Percentiles rank a stretch among this genome's conserved stretches.
Evolutionary conservation across 2,888 invertebrate species (phyloP).

Genomic region (Perizoma affinitatum): DNA sequence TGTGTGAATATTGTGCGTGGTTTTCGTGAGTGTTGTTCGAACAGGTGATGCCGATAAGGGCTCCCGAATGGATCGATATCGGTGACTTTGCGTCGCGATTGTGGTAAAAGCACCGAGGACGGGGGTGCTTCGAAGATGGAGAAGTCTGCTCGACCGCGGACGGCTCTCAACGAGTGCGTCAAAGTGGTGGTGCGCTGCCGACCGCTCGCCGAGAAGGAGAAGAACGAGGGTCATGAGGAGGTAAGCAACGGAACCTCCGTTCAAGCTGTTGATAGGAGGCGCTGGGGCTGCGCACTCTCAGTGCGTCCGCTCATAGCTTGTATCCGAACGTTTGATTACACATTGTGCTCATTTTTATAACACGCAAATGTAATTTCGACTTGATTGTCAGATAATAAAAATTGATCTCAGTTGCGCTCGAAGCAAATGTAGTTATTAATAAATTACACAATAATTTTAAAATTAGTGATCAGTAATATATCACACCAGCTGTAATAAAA

Average conservation of each 20-base stretch:
- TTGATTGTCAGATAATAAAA: constrained; percentile 2
- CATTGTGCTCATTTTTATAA: constrained; percentile 7
- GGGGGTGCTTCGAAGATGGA: constrained; percentile 72
- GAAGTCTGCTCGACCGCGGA: constrained; percentile 78
- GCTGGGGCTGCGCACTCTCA: constrained; percentile 56
- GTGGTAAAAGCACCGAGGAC: constrained; percentile 53
- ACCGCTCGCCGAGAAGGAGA: constrained; percentile 96
- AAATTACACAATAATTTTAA: no score
- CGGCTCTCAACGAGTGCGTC: constrained; percentile 91
- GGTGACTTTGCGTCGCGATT: constrained; percentile 66
- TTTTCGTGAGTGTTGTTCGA: constrained; percentile 50
- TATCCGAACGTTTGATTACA: constrained; percentile 11
- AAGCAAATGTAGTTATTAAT: no score
- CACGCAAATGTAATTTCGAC: constrained; percentile 13
- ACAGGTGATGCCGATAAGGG: constrained; percentile 75
- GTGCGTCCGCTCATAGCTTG: constrained; percentile 53
- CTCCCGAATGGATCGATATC: constrained; percentile 81
- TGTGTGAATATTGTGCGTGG: constrained; percentile 48
- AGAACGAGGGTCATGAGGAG: constrained; percentile 88
- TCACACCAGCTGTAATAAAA: no score
- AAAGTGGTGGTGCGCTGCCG: constrained; percentile 99
- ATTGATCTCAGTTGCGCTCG: constrained; percentile 8
- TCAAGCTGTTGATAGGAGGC: constrained; percentile 44
- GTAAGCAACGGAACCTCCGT: constrained; percentile 50
- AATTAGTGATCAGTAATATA: no score